phyloP scores from a whole-genome alignment of 2,888 invertebrate genomes.

The Apamea monoglypha region DNA sequence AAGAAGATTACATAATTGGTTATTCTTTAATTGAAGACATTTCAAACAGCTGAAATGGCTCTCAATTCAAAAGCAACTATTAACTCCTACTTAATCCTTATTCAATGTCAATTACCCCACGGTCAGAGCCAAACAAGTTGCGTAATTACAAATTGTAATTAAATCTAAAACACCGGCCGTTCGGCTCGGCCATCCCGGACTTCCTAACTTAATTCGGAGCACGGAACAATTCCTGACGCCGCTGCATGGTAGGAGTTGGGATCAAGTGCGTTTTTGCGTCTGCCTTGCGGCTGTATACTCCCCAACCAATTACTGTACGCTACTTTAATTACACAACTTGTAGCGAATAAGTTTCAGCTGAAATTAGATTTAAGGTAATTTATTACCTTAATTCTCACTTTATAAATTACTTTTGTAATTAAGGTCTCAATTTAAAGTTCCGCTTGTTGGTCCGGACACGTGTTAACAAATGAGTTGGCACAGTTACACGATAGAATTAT shows the following conservation, averaged over 20 bases:
- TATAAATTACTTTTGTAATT: conserved; percentile 71
- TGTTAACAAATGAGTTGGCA: conserved; percentile 51
- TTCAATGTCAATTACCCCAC: conserved; percentile 42
- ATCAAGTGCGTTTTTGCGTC: conserved; percentile 73
- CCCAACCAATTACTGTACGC: conserved; percentile 76
- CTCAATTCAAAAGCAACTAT: conserved; percentile 26
- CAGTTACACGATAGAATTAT: conserved; percentile 39
- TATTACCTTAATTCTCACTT: conserved; percentile 71
- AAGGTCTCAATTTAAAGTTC: conserved; percentile 66
- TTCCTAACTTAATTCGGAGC: conserved; percentile 57
- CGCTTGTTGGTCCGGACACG: conserved; percentile 49
- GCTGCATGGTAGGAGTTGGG: conserved; percentile 47
- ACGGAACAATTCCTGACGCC: conserved; percentile 47
- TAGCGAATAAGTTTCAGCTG: conserved; percentile 67
- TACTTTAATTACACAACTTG: conserved; percentile 78
- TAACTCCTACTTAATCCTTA: conserved; percentile 30
- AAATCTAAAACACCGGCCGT: conserved; percentile 50
- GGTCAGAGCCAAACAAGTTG: conserved; percentile 39
- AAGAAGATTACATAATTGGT: neutral
- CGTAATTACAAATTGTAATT: conserved; percentile 58
- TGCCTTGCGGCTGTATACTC: conserved; percentile 66
- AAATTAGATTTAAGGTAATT: conserved; percentile 73
- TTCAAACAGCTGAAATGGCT: neutral
- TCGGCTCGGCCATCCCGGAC: conserved; percentile 36
- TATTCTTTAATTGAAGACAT: conserved; percentile 1